phyloP scores from a whole-genome alignment of 2,113 vertebrate genomes.

The Neodon shergylaensis region DNA sequence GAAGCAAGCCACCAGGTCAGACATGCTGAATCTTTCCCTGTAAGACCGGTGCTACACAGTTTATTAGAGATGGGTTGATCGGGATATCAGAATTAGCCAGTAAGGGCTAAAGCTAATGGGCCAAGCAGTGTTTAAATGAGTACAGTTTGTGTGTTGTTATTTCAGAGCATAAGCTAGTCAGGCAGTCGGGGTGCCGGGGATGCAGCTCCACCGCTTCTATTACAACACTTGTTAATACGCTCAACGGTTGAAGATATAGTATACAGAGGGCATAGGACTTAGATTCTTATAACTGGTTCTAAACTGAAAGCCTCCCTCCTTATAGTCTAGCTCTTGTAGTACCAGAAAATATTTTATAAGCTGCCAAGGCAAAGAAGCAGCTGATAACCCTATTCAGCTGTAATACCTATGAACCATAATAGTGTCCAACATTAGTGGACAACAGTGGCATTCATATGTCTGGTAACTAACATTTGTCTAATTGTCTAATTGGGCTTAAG shows the following conservation, averaged over 20 bases:
- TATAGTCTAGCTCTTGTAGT: neutral
- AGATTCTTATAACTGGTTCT: neutral
- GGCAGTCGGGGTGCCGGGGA: too few relatives aligned
- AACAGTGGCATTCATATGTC: neutral
- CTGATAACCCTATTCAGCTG: neutral
- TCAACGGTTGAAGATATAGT: neutral
- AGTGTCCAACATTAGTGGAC: neutral
- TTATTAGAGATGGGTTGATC: too few relatives aligned
- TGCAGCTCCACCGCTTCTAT: too few relatives aligned
- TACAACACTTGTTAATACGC: neutral
- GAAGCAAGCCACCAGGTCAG: too few relatives aligned
- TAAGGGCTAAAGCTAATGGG: too few relatives aligned
- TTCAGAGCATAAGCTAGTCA: too few relatives aligned
- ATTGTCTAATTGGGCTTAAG: neutral
- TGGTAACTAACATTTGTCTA: neutral
- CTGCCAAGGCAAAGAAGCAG: neutral
- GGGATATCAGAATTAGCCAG: too few relatives aligned
- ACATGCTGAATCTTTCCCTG: too few relatives aligned
- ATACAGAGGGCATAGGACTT: neutral
- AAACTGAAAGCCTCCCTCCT: neutral
- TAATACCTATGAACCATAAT: neutral
- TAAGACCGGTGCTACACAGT: too few relatives aligned
- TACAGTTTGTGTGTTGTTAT: too few relatives aligned
- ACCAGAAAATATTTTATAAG: neutral
- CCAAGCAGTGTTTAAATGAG: too few relatives aligned